These are phyloP conservation scores for Salvelinus alpinus DNA, from an alignment of 2,113 vertebrate species.

Conservation along the genomic window DNA sequence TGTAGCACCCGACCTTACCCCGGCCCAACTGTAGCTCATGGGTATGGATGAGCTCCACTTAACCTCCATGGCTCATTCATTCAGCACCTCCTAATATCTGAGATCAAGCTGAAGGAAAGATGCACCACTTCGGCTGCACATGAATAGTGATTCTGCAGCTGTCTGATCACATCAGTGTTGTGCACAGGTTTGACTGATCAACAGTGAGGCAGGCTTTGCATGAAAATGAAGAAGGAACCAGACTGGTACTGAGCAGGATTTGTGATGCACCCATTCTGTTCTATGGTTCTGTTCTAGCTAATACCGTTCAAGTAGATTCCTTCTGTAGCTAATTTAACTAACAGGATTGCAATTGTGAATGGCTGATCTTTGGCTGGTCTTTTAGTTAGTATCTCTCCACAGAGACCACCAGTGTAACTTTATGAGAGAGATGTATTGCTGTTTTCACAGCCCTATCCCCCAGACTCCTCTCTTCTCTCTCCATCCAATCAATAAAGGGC, in stretches of 20 bases:
- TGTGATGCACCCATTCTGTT: no score
- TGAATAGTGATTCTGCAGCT: not conserved
- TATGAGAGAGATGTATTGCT: not conserved
- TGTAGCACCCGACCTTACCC: not conserved
- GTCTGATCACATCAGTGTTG: not conserved
- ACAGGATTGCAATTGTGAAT: no score
- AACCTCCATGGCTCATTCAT: not conserved
- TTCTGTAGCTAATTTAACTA: no score
- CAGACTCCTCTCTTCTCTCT: not conserved
- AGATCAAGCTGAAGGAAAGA: not conserved
- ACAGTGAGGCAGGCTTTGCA: not conserved
- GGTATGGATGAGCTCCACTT: not conserved
- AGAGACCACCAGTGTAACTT: not conserved
- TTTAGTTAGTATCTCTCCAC: not conserved
- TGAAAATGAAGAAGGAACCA: not conserved
- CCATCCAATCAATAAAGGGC: not conserved
- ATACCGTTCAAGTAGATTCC: no score
- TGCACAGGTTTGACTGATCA: not conserved
- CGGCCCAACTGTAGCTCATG: not conserved
- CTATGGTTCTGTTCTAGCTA: no score
- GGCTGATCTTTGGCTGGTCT: no score
- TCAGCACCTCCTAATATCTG: no score
- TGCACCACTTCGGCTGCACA: not conserved
- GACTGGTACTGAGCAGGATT: not conserved
- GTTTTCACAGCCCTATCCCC: not conserved